A percentile compares a stretch with the other conserved stretches of the same genome.
These are phyloP conservation scores for Scelioninae gen. 1 DNA, from an alignment of 2,888 invertebrate genomes.

Conservation along the genomic window DNA sequence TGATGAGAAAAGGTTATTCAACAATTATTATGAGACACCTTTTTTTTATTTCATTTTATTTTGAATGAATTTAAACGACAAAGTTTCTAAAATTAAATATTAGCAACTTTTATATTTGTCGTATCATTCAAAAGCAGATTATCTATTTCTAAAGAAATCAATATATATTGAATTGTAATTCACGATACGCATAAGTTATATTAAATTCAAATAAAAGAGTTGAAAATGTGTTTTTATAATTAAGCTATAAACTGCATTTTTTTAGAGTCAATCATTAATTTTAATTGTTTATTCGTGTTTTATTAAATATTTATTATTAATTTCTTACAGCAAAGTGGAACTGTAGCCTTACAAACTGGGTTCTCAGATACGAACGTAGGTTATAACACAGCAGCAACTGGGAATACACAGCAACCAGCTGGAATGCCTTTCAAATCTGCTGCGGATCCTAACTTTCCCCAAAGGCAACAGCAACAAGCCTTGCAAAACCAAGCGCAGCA, in stretches of 20 bases:
- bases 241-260: no score
- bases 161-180: neutral
- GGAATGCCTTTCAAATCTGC: slow-evolving; percentile 85
- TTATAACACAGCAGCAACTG: slow-evolving; percentile 83
- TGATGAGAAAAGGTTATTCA: no score
- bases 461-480: slow-evolving; percentile 74
- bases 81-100: no score
- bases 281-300: slow-evolving; percentile 2
- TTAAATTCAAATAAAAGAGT: no score
- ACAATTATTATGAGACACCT: no score
- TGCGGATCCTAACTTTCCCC: slow-evolving; percentile 81
- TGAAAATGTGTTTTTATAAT: no score
- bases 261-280: slow-evolving; percentile 1
- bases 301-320: no score
- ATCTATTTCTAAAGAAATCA: neutral
- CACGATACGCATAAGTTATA: neutral
- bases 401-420: slow-evolving; percentile 84
- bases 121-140: neutral
- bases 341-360: slow-evolving; percentile 84
- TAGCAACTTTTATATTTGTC: no score
- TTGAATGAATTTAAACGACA: no score
- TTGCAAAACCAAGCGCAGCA: slow-evolving; percentile 74
- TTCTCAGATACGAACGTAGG: slow-evolving; percentile 84
- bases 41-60: no score
- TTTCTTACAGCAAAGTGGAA: slow-evolving; percentile 85